phyloP scores from a whole-genome alignment of 2,797 vertebrate species.

The Periophthalmus magnuspinnatus region DNA sequence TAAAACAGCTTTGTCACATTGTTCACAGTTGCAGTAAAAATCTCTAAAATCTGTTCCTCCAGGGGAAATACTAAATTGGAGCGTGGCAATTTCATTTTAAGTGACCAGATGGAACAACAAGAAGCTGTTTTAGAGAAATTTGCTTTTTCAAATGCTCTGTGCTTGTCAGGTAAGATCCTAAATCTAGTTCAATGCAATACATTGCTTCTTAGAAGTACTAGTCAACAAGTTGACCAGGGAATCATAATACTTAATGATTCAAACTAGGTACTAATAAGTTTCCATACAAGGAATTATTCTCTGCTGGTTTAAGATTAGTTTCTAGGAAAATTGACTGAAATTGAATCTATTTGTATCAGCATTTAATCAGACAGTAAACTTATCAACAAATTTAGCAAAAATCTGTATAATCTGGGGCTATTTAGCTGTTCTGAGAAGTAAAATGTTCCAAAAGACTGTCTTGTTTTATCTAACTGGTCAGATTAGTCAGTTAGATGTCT shows the following conservation, averaged over 20 bases:
- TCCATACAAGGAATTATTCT: not conserved
- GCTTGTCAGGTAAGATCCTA: constrained; percentile 85
- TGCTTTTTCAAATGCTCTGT: constrained; percentile 96
- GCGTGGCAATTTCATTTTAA: constrained; percentile 89
- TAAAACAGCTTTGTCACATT: not conserved
- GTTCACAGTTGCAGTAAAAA: not conserved
- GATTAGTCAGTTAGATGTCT: not conserved
- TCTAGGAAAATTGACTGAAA: not conserved
- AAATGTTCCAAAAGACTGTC: not conserved
- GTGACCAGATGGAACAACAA: constrained; percentile 78
- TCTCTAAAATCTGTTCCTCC: constrained; percentile 10
- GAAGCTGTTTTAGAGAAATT: constrained; percentile 91
- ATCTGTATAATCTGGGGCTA: not conserved
- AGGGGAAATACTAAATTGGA: constrained; percentile 92
- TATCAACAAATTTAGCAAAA: not conserved
- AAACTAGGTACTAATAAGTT: not conserved
- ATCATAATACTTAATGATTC: not conserved
- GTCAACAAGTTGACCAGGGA: not conserved
- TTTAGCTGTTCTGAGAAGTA: not conserved
- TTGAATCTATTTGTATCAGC: not conserved
- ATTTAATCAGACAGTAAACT: not conserved
- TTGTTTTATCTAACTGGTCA: not conserved
- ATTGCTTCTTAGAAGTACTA: not conserved
- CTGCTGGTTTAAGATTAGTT: not conserved
- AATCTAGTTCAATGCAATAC: not conserved